Evolutionary conservation across 2,888 invertebrate genomes (phyloP), one percentile per base, ranked within the genome.

Genomic region (Pocota personata): DNA sequence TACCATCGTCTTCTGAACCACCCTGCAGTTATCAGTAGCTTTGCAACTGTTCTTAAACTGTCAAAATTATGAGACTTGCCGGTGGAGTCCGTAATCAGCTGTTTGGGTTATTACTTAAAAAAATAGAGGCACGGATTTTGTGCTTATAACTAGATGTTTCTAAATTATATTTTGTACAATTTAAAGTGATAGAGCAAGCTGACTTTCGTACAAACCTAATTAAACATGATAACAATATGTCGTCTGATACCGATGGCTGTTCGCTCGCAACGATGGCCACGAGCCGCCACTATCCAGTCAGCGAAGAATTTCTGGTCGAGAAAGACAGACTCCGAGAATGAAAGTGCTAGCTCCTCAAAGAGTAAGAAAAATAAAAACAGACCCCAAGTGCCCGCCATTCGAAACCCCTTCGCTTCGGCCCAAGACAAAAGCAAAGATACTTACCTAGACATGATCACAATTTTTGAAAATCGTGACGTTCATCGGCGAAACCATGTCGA

Each of bases 401-500:
- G 89, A 40, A 91, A 92, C 88, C 91, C 91, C 0, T 91, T 91
- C 75, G 89, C 89, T 2, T 75, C 89, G 0, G 88, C 89, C 0
- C 87, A 90, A 2, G 89, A 91, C 0, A 92, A 90, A 88, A 90
- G 90, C 66, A 96, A 95, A 89, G 92, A 95, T 14, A 94, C 95
- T 0, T 97, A 96, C 90, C 89, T 97, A 60, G 94, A 95, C 82
- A 95, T 96, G 92, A 93, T 98, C 67, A 95, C 95, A 88, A 94
- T 96, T 83, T 99, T 97, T 90, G 93, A 95, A 88, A 94, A 93
- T 30, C 94, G 94, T 48, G 95, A 95, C 88, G 94, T 94, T 0
- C 94, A 95, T 89, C 94, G 97, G 84, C 94, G 97, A 79, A 98
- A 98, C 50, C 97, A 98, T 91, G 97, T 98, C 0, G 98, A 98